These are phyloP conservation scores for Phyllostomus discolor DNA, from an alignment of 2,113 vertebrate genomes.

Conservation along the genomic window DNA sequence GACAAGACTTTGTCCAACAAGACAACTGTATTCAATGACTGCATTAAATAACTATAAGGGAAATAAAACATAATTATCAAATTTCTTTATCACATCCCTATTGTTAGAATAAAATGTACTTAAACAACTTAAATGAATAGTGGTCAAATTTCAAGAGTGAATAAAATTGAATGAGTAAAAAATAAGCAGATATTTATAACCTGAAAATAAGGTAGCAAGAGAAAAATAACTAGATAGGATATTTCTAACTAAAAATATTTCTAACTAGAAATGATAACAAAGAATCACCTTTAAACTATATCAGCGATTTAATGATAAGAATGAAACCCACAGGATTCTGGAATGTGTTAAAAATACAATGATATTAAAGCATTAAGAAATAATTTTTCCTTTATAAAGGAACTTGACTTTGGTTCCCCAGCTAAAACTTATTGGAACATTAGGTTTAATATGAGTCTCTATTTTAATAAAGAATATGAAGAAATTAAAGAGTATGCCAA, in stretches of 20 bases:
- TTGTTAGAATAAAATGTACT: neutral
- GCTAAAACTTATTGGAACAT: conserved; percentile 19
- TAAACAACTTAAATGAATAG: neutral
- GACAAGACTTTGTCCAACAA: neutral
- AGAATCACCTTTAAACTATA: neutral
- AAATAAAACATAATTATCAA: conserved; percentile 1
- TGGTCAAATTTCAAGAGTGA: neutral
- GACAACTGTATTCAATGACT: neutral
- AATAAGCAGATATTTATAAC: neutral
- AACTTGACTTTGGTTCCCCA: conserved; percentile 15
- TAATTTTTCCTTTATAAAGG: conserved; percentile 16
- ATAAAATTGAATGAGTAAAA: neutral
- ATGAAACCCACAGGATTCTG: neutral
- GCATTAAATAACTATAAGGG: neutral
- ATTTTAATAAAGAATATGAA: conserved; percentile 25
- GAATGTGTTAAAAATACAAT: conserved; percentile 22
- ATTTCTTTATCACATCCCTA: neutral
- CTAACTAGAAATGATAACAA: neutral
- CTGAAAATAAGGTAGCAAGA: conserved; percentile 20
- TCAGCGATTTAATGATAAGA: neutral
- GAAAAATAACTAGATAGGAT: neutral
- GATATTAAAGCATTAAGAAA: conserved; percentile 37
- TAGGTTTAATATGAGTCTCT: neutral
- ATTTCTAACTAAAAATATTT: neutral
- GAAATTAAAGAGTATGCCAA: conserved; percentile 7